Percentiles rank a stretch among this genome's conserved stretches.
phyloP scores from a whole-genome alignment of 2,797 vertebrate species.

The Halcyon leucocephala region DNA sequence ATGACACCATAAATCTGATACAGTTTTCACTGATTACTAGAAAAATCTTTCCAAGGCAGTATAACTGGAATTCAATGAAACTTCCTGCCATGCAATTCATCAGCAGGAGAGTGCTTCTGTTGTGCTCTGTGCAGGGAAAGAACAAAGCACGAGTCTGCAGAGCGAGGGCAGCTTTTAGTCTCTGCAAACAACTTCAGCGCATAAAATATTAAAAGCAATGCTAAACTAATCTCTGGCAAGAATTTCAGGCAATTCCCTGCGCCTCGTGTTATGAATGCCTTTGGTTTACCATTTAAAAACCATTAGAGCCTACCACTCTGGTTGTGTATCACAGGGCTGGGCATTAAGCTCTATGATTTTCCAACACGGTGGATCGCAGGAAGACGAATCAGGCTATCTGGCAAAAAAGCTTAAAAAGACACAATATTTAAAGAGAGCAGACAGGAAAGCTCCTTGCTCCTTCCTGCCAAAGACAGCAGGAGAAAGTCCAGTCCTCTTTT shows the following conservation, averaged over 20 bases:
- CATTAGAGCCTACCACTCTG: constrained; percentile 41
- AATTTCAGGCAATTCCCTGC: constrained; percentile 35
- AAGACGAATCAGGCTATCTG: constrained; percentile 26
- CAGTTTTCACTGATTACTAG: background rate
- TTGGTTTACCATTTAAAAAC: constrained; percentile 65
- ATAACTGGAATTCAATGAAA: constrained; percentile 3
- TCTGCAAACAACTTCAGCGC: constrained; percentile 25
- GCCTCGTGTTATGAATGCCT: constrained; percentile 25
- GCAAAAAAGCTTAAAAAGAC: background rate
- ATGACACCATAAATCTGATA: constrained; percentile 10
- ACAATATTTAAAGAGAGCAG: constrained; percentile 33
- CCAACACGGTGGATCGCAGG: constrained; percentile 10
- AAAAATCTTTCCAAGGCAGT: constrained; percentile 12
- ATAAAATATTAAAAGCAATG: constrained; percentile 64
- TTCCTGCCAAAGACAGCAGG: constrained; percentile 52
- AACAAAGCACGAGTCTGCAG: background rate
- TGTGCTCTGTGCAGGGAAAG: background rate
- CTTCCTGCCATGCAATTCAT: background rate
- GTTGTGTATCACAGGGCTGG: constrained; percentile 10
- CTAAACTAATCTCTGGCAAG: constrained; percentile 55
- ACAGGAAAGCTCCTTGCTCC: constrained; percentile 10
- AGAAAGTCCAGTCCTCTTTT: constrained; percentile 41
- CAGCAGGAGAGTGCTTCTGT: background rate
- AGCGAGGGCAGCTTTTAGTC: constrained; percentile 34
- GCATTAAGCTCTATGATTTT: constrained; percentile 39